Percentiles rank a stretch among this genome's conserved stretches.
Evolutionary conservation across 2,888 invertebrate genomes (phyloP).

Genomic region (Andrena dorsata): DNA sequence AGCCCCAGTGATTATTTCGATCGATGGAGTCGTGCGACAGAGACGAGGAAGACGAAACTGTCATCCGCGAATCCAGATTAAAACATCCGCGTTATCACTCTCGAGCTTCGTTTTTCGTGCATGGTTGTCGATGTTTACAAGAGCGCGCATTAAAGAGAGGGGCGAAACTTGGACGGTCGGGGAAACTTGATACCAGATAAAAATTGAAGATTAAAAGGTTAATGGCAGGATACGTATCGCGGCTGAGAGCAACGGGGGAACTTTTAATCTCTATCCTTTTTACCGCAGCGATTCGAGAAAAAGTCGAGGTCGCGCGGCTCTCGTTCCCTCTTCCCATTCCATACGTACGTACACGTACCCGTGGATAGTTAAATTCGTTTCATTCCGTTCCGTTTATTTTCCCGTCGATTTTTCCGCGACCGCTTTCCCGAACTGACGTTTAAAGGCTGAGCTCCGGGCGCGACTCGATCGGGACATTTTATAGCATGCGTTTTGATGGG

Average conservation of each 20-base stretch:
- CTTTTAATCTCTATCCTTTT: constrained; percentile 63
- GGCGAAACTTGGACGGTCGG: not conserved
- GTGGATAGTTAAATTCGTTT: constrained; percentile 66
- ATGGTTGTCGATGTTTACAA: not conserved
- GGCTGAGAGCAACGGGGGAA: constrained; percentile 26
- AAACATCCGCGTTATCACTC: not conserved
- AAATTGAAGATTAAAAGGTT: constrained; percentile 36
- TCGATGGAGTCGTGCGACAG: too few species aligned
- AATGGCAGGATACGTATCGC: constrained; percentile 32
- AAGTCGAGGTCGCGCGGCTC: constrained; percentile 23
- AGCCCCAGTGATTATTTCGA: too few species aligned
- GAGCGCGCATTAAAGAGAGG: not conserved
- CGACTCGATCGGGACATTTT: constrained; percentile 51
- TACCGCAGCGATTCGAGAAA: constrained; percentile 42
- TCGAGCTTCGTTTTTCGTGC: not conserved
- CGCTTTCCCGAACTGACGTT: constrained; percentile 43
- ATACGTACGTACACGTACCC: constrained; percentile 21
- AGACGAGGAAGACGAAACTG: too few species aligned
- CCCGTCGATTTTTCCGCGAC: constrained; percentile 48
- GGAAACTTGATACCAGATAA: not conserved
- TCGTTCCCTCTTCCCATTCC: constrained; percentile 5
- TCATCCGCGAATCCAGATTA: too few species aligned
- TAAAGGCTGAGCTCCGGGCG: constrained; percentile 19
- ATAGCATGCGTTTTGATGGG: constrained; percentile 56
- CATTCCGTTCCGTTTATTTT: constrained; percentile 67